Conservation (phyloP, 2,113 vertebrate species). For the Isurus oxyrinchus region DNA sequence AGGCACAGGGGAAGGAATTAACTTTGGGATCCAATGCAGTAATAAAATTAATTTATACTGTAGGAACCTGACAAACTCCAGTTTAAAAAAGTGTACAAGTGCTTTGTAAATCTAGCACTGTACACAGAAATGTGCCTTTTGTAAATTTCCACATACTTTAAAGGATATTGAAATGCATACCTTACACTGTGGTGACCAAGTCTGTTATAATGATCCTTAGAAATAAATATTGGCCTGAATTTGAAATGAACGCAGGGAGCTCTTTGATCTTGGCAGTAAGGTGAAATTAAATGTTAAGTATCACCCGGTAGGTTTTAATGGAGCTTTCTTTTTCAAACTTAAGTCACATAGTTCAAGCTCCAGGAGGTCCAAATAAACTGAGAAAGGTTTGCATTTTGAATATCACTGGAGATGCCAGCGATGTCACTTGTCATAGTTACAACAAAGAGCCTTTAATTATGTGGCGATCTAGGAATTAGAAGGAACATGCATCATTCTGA, state of each 20-base stretch:
- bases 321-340: neutral
- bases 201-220: neutral
- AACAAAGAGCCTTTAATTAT: neutral
- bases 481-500: neutral
- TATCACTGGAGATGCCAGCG: neutral
- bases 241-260: neutral
- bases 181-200: neutral
- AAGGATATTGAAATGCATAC: neutral
- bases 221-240: conserved; percentile 29
- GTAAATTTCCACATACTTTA: conserved; percentile 12
- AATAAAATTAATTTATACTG: neutral
- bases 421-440: conserved; percentile 9
- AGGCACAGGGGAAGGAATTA: neutral
- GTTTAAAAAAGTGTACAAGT: neutral
- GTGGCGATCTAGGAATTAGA: neutral
- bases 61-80: neutral
- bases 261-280: conserved; percentile 10
- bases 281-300: conserved; percentile 29
- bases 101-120: neutral
- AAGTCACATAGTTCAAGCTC: conserved; percentile 9
- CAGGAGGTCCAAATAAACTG: conserved; percentile 2
- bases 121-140: neutral
- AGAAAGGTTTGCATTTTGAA: neutral
- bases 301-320: conserved; percentile 24
- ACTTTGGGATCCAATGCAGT: neutral